Evolutionary conservation across 2,888 invertebrate species (phyloP), one percentile per base, ranked within the genome.

Genomic region (Sphecodes monilicornis): DNA sequence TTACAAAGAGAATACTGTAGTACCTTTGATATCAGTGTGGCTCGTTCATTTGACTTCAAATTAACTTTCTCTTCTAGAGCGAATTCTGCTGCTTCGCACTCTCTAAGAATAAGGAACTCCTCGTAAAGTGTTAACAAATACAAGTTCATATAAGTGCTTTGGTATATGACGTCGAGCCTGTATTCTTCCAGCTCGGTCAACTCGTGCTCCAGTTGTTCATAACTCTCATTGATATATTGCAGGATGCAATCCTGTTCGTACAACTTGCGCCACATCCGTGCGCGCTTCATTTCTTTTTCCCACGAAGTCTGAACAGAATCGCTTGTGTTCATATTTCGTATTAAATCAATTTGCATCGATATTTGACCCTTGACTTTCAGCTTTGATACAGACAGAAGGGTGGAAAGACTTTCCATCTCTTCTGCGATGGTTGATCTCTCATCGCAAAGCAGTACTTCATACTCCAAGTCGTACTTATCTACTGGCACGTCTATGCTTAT

Each of bases 81-180:
- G 86, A 97, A 96, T 94, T 98, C 98, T 57, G 96, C 96, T 4
- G 96, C 95, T 92, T 98, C 97, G 90, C 97, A 97, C 66, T 97
- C 96, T 90, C 97, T 97, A 18, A 98, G 93, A 29, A 98, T 96
- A 71, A 97, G 95, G 92, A 98, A 95, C 93, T 98, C 98, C 93
- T 97, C 96, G 90, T 97, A 96, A 32, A 97, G 92, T 36, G 97
- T 97, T 36, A 97, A 95, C 70, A 97, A 94, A 91, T 96, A 96
- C 43, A 97, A 91, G 85, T 97, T 96, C 78, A 97, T 95, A 74
- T 97, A 96, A 82, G 96, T 95, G 0, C 95, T 94, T 32, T 96
- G 95, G 60, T 96, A 96, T 92, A 96, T 96, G 1, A 97, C 96
- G 8, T 96, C 94, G 22, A 97, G 95, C 41, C 97, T 96, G 80